Conservation (phyloP, 2,113 vertebrate species). For the Lophura nycthemera region DNA sequence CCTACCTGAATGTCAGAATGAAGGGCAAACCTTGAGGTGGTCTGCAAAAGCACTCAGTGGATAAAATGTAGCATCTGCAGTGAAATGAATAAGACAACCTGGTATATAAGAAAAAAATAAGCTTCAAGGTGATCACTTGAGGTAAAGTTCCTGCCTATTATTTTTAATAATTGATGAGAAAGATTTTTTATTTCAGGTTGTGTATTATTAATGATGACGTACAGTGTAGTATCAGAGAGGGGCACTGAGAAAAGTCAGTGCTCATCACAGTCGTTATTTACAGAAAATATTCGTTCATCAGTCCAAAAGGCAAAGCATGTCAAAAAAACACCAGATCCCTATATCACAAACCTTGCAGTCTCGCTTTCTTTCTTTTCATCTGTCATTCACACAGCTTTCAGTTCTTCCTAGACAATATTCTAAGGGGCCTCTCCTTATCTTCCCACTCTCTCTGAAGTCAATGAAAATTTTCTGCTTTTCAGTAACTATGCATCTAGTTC, state of each 20-base stretch:
- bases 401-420: neutral
- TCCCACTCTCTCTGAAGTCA: neutral
- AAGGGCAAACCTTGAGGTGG: neutral
- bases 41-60: neutral
- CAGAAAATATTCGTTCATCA: neutral
- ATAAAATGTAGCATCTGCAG: neutral
- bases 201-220: neutral
- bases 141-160: neutral
- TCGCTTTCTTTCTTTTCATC: neutral
- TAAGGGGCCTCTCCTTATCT: neutral
- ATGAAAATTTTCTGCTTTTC: neutral
- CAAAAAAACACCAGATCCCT: neutral
- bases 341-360: neutral
- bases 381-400: neutral
- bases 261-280: neutral
- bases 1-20: neutral
- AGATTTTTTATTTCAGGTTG: neutral
- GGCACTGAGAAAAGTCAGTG: neutral
- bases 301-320: slow-evolving; percentile 10
- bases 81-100: neutral
- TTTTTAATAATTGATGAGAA: neutral
- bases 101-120: neutral
- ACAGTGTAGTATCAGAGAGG: neutral
- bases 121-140: neutral
- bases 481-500: neutral